A percentile compares a stretch with the other conserved stretches of the same genome.
phyloP scores from a whole-genome alignment of 2,797 vertebrate species.

The Artibeus jamaicensis region DNA sequence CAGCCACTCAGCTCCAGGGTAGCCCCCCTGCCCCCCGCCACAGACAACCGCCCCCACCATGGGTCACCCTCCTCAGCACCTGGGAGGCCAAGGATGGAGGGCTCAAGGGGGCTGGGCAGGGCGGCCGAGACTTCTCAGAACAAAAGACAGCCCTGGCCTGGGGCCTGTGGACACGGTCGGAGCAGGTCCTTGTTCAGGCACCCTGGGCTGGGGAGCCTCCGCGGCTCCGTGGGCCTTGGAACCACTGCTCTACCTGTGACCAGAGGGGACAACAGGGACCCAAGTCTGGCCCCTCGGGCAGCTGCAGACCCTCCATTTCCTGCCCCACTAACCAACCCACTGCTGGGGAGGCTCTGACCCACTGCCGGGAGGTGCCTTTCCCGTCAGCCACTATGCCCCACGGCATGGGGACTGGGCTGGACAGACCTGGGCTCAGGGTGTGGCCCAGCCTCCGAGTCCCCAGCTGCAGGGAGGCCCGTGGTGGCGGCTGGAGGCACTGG shows the following conservation, averaged over 20 bases:
- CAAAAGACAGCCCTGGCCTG: background rate
- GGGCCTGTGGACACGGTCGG: fast-evolving
- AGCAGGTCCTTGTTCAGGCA: background rate
- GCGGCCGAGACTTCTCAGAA: background rate
- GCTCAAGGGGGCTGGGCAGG: background rate
- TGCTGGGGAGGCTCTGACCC: background rate
- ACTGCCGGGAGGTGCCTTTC: background rate
- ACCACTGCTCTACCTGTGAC: background rate
- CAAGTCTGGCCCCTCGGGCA: fast-evolving
- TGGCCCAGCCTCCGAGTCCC: background rate
- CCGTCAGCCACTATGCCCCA: fast-evolving
- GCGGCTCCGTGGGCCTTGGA: background rate
- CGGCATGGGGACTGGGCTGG: background rate
- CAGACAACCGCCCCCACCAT: background rate
- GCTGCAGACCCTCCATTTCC: fast-evolving
- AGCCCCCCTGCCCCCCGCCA: background rate
- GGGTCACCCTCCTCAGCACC: too few species aligned
- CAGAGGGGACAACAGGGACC: too few species aligned
- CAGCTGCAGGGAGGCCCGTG: fast-evolving
- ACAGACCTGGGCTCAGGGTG: background rate
- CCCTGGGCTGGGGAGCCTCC: background rate
- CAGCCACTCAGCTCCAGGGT: background rate
- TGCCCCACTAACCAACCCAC: background rate
- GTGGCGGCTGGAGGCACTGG: background rate
- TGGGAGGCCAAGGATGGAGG: background rate